A percentile compares a stretch with the other conserved stretches of the same genome.
Conservation (phyloP, 2,888 invertebrate species). For the Timema cristinae region DNA sequence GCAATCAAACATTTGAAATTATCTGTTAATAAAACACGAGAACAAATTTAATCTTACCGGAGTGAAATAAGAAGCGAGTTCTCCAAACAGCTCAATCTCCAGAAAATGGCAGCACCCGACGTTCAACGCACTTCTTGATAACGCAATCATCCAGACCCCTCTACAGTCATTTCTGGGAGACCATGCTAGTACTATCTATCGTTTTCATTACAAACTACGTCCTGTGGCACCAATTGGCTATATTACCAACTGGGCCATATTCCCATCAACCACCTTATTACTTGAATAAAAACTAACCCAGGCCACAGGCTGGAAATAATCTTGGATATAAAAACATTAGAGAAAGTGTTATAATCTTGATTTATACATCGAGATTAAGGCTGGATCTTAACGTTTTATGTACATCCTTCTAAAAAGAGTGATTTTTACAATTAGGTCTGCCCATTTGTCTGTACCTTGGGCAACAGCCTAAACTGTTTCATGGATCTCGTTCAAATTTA, state of each 20-base stretch:
- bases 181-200: background rate
- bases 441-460: too few species aligned
- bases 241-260: constrained; percentile 1
- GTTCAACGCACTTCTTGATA: background rate
- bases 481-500: too few species aligned
- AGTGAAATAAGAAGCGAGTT: background rate
- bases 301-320: too few species aligned
- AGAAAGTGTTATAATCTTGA: too few species aligned
- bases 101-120: background rate
- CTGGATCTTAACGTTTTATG: too few species aligned
- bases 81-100: background rate
- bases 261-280: too few species aligned
- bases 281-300: too few species aligned
- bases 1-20: background rate
- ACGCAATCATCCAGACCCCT: background rate
- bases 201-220: background rate
- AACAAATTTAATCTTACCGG: background rate
- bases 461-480: too few species aligned
- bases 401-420: too few species aligned
- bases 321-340: too few species aligned
- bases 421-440: too few species aligned
- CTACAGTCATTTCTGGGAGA: background rate
- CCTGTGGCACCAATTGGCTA: background rate
- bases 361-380: too few species aligned
- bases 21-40: background rate